These are phyloP conservation scores for Crocuta crocuta DNA, from an alignment of 2,113 vertebrate species.

Conservation along the genomic window DNA sequence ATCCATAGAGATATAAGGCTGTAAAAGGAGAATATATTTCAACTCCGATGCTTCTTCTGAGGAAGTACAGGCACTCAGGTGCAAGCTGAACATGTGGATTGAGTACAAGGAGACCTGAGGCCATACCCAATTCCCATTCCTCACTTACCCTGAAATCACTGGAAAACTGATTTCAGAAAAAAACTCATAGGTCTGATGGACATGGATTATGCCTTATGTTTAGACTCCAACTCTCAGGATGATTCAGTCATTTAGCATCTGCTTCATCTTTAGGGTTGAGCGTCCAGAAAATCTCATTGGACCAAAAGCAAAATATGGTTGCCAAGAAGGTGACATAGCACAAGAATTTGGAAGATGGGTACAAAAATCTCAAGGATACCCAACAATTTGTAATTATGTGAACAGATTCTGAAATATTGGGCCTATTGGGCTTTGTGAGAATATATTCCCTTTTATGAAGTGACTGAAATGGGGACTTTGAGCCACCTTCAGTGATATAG, in stretches of 20 bases:
- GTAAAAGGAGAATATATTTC: neutral
- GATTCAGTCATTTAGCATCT: slow-evolving; percentile 49
- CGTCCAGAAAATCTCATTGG: neutral
- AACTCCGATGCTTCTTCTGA: neutral
- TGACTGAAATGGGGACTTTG: neutral
- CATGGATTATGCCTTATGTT: slow-evolving; percentile 32
- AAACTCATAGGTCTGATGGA: slow-evolving; percentile 3
- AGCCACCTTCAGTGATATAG: neutral
- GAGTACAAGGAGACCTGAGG: slow-evolving; percentile 33
- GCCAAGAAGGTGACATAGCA: neutral
- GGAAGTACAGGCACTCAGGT: neutral
- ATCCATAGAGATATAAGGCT: neutral
- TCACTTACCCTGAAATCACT: slow-evolving; percentile 49
- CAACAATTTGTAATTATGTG: neutral
- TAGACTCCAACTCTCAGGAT: neutral
- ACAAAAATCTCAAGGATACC: neutral
- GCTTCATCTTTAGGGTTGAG: neutral
- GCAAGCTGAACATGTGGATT: slow-evolving; percentile 14
- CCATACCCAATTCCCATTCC: neutral
- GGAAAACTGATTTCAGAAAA: slow-evolving; percentile 41
- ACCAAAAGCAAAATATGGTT: neutral
- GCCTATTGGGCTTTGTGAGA: neutral
- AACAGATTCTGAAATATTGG: neutral
- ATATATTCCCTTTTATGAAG: neutral
- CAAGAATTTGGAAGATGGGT: neutral